phyloP scores from a whole-genome alignment of 2,113 vertebrate genomes.

The pig (Sus scrofa) region T2T-Sscrofa CM000812.6:129804001-129804500 shows the following conservation, averaged over 20 bases:
- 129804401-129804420: not conserved
- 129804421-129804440: too few species aligned
- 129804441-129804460: too few species aligned
- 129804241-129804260: not conserved
- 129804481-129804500: too few species aligned
- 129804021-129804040: too few species aligned
- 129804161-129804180: not conserved
- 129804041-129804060: too few species aligned
- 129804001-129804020: too few species aligned
- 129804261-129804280: slow-evolving; percentile 31
- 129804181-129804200: not conserved
- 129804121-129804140: too few species aligned
- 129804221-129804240: slow-evolving; percentile 36
- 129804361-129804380: not conserved
- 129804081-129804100: too few species aligned
- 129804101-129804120: too few species aligned
- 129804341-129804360: not conserved
- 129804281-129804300: slow-evolving; percentile 10
- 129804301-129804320: not conserved
- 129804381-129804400: not conserved
- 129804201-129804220: not conserved
- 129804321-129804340: not conserved
- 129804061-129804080: too few species aligned
- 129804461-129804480: too few species aligned
- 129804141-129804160: too few species aligned